Evolutionary conservation across 2,888 invertebrate genomes (phyloP).

Genomic region (Drosophila mayaguana): DNA sequence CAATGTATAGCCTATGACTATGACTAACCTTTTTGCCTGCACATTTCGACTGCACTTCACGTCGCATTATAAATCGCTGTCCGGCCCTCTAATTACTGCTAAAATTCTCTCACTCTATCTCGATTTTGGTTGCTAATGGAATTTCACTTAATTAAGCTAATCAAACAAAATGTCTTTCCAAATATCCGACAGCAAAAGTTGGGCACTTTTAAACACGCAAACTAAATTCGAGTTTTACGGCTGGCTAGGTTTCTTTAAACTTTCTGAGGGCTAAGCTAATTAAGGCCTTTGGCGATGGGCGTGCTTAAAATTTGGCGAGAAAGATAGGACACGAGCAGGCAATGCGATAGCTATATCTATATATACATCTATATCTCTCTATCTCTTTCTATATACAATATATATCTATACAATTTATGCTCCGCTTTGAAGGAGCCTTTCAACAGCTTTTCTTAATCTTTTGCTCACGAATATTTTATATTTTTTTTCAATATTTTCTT

Average conservation of each 20-base stretch:
- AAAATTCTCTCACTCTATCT: conserved; percentile 2
- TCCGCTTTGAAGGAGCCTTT: background rate
- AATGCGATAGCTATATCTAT: background rate
- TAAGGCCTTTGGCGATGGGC: conserved; percentile 23
- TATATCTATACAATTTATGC: background rate
- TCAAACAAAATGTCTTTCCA: conserved; percentile 52
- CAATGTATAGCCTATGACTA: conserved; percentile 9
- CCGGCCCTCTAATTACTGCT: conserved; percentile 23
- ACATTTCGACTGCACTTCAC: conserved; percentile 27
- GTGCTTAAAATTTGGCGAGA: background rate
- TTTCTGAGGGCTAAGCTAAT: conserved; percentile 28
- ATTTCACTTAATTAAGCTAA: conserved; percentile 47
- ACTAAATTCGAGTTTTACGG: conserved; percentile 21
- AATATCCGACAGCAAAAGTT: conserved; percentile 29
- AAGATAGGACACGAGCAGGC: background rate
- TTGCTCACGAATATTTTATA: conserved; percentile 1
- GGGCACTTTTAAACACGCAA: conserved; percentile 43
- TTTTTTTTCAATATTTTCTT: background rate
- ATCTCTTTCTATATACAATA: background rate
- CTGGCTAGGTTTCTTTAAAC: conserved; percentile 20
- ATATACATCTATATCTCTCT: background rate
- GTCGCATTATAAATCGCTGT: conserved; percentile 12
- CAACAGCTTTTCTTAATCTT: conserved; percentile 6
- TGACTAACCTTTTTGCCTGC: conserved; percentile 6
- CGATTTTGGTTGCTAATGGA: background rate